Base-by-base conservation (phyloP, 1,140 invertebrate species). In the Saxidomus purpurata region DNA sequence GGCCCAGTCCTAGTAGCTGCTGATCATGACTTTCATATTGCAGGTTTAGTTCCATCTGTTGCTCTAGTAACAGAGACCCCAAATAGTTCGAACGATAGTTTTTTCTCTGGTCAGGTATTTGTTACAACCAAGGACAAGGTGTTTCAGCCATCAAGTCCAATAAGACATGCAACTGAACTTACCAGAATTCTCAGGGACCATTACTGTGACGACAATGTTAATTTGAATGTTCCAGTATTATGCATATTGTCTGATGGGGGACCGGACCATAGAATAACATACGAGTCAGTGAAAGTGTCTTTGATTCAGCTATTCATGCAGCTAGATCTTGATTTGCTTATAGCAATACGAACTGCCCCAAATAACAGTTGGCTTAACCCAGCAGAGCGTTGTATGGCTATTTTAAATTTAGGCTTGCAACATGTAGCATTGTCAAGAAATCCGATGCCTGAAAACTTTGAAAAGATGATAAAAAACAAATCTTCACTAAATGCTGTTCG, bases 121-220 rank as follows among this genome's bases (percentile, higher is more conserved):
- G 89, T 90, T 0, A 82, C 79, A 31, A n/a, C 89, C 25, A 92
- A 92, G 59, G 90, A 91, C 22, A 88, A 88, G 22, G 82, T 86
- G 28, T 92, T 92, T 49, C 47, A 85, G 47, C 88, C 90, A 40
- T 91, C 90, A 3, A 76, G n/a, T 49, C 76, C 91, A 19, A 22
- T 90, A 19, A 28, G 91, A 22, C 91, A 92, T 81, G 40, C 74
- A 36, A 59, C 79, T 25, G 88, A 92, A 88, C 40, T n/a, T n/a
- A n/a, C n/a, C n/a, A n/a, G n/a, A n/a, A n/a, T n/a, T n/a, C n/a
- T n/a, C n/a, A n/a, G n/a, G 36, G 6, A 22, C 55, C 13, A 59
- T 17, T 17, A 47, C 17, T 47, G 8, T 17, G 8, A 8, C 17
- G 43, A 47, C 17, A 47, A 47, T 4, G n/a, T 2, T 22, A 9